phyloP scores from a whole-genome alignment of 2,888 invertebrate genomes.

The Athrips mouffetella region DNA sequence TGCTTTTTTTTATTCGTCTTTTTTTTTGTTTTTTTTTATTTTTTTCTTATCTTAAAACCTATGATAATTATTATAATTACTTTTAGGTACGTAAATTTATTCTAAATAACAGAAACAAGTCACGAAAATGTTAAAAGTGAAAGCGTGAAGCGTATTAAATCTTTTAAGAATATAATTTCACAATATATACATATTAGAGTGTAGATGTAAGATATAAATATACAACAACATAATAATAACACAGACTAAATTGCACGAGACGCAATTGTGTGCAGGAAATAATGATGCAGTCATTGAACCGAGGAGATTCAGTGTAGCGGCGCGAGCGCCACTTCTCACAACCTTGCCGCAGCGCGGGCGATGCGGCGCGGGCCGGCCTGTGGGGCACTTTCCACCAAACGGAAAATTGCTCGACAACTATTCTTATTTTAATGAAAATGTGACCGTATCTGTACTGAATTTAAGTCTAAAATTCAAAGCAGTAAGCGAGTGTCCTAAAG shows the following conservation, averaged over 20 bases:
- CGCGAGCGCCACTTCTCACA: constrained; percentile 57
- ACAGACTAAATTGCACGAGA: constrained; percentile 77
- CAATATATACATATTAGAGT: constrained; percentile 76
- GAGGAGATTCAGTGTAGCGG: constrained; percentile 69
- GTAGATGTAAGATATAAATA: constrained; percentile 73
- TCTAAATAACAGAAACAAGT: constrained; percentile 78
- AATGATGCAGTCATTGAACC: constrained; percentile 73
- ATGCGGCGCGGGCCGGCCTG: constrained; percentile 15
- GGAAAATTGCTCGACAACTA: no score
- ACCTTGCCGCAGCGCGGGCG: constrained; percentile 42
- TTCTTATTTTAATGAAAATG: no score
- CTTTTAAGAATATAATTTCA: constrained; percentile 75
- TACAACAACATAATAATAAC: constrained; percentile 78
- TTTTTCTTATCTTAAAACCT: constrained; percentile 50
- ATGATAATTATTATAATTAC: constrained; percentile 76
- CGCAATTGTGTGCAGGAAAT: constrained; percentile 73
- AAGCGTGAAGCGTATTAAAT: constrained; percentile 77
- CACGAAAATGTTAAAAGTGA: constrained; percentile 74
- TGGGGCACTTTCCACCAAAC: no score
- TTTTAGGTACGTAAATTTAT: constrained; percentile 78
- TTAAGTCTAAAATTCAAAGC: no score
- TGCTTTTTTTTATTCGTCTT: constrained; percentile 62
- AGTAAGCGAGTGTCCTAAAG: no score
- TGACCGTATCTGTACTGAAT: no score
- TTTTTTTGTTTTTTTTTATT: constrained; percentile 43